These are phyloP conservation scores for Ectemnius continuus DNA, from an alignment of 2,888 invertebrate genomes.

Conservation along the genomic window DNA sequence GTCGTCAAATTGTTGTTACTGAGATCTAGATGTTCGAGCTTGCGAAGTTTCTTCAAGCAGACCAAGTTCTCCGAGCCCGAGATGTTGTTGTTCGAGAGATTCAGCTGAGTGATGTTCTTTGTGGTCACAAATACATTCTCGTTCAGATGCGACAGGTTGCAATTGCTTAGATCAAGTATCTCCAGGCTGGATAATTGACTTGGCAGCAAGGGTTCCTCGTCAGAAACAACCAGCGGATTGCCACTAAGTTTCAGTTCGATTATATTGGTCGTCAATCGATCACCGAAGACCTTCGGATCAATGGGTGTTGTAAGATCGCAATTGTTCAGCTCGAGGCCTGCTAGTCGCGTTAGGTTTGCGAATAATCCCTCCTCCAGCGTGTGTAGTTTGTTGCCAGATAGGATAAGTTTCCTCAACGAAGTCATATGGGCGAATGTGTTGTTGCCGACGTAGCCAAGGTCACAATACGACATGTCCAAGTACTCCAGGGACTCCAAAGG, in stretches of 20 bases:
- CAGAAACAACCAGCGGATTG: constrained; percentile 83
- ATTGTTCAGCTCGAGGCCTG: constrained; percentile 84
- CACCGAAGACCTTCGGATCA: constrained; percentile 84
- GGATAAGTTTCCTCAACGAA: constrained; percentile 82
- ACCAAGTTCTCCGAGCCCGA: constrained; percentile 79
- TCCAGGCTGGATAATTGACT: constrained; percentile 83
- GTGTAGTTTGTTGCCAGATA: constrained; percentile 85
- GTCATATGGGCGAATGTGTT: constrained; percentile 85
- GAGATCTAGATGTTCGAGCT: constrained; percentile 82
- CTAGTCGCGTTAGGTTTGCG: constrained; percentile 83
- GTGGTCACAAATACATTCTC: constrained; percentile 82
- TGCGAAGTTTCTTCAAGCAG: constrained; percentile 80
- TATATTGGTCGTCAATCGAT: constrained; percentile 83
- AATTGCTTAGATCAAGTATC: constrained; percentile 83
- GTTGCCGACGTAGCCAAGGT: constrained; percentile 83
- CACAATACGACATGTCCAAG: constrained; percentile 87
- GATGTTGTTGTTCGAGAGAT: constrained; percentile 82
- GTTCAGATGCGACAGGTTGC: constrained; percentile 82
- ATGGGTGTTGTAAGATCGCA: constrained; percentile 83
- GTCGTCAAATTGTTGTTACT: constrained; percentile 83
- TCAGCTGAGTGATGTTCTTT: constrained; percentile 82
- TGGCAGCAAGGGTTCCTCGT: constrained; percentile 82
- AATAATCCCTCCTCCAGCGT: constrained; percentile 84
- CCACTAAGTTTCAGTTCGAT: constrained; percentile 84
- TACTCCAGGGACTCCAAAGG: constrained; percentile 84